These are phyloP conservation scores for Epinephelus cyanopodus DNA, from an alignment of 2,113 vertebrate species.

Conservation along the genomic window DNA sequence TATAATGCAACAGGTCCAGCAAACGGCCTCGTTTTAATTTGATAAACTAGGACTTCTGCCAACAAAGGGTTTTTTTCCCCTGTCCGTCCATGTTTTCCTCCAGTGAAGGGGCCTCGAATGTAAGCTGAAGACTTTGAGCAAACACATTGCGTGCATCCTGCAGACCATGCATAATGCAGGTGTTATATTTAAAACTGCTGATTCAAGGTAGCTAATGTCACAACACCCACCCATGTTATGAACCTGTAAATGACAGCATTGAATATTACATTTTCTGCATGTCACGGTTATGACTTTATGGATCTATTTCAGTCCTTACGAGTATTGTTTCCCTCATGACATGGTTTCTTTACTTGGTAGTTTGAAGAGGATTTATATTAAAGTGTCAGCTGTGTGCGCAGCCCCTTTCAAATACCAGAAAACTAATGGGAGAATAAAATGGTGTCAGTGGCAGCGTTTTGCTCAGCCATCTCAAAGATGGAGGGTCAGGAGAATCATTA, in stretches of 20 bases:
- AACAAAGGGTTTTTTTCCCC: constrained; percentile 1
- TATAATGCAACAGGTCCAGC: constrained; percentile 13
- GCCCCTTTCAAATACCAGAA: constrained; percentile 17
- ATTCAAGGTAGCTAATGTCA: constrained; percentile 34
- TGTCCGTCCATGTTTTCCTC: not conserved
- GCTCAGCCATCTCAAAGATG: constrained; percentile 29
- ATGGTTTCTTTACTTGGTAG: not conserved
- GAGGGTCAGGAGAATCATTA: constrained; percentile 35
- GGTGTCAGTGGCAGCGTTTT: constrained; percentile 18
- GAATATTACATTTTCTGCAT: constrained; percentile 13
- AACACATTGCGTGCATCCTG: constrained; percentile 17
- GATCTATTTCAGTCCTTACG: not conserved
- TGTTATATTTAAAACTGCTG: constrained; percentile 32
- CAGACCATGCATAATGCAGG: constrained; percentile 43
- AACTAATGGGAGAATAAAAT: constrained; percentile 42
- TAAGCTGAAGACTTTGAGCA: constrained; percentile 14
- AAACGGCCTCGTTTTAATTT: constrained; percentile 54
- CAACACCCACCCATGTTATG: not conserved
- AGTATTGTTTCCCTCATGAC: not conserved
- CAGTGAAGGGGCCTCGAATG: not conserved
- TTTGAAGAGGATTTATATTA: not conserved
- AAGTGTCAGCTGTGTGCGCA: constrained; percentile 6
- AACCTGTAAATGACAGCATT: constrained; percentile 4
- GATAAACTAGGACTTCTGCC: constrained; percentile 43
- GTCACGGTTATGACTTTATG: not conserved